Evolutionary conservation across 2,113 vertebrate species (phyloP).

Genomic region (Chionis minor): DNA sequence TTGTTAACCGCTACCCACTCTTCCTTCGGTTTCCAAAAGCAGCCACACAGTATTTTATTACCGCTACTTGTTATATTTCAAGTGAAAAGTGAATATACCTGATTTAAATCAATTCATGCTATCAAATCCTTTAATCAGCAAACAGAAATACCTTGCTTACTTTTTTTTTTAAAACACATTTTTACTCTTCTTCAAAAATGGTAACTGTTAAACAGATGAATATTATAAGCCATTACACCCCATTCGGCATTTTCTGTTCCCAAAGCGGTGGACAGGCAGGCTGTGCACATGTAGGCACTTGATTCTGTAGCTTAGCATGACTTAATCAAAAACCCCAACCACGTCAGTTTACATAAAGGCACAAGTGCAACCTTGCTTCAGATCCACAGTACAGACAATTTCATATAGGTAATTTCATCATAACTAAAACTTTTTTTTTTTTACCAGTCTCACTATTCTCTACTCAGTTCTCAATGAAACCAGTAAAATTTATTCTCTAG

Average conservation of each 20-base stretch:
- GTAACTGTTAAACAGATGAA: neutral
- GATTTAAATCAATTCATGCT: neutral
- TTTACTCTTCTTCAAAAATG: neutral
- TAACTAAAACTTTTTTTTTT: neutral
- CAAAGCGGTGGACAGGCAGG: neutral
- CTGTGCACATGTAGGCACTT: accelerated
- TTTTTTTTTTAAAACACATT: neutral
- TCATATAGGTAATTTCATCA: neutral
- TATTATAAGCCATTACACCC: neutral
- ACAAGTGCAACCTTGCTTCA: neutral
- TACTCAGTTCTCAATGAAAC: neutral
- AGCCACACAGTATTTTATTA: neutral
- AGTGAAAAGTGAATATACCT: neutral
- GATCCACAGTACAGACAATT: neutral
- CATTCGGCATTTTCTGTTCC: neutral
- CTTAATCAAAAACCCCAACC: neutral
- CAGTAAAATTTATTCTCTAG: neutral
- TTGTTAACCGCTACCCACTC: accelerated
- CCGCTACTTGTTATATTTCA: neutral
- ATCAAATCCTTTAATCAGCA: neutral
- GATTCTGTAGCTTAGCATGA: neutral
- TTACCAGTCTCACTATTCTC: neutral
- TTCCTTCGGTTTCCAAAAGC: neutral
- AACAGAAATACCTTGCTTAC: neutral
- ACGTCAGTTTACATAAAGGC: neutral